These are phyloP conservation scores for Sipha maydis DNA, from an alignment of 2,888 invertebrate genomes.

Conservation along the genomic window DNA sequence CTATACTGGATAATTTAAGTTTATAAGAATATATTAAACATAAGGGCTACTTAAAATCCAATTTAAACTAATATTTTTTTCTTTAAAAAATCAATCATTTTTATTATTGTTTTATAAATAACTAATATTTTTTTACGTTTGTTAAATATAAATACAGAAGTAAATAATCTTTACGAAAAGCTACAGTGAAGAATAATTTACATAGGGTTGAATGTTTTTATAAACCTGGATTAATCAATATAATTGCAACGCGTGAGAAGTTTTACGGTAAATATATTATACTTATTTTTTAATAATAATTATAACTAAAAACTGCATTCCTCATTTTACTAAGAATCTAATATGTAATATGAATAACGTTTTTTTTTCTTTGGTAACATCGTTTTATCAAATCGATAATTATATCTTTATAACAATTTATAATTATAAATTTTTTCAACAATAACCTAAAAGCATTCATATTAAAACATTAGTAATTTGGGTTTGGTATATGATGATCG, in stretches of 20 bases:
- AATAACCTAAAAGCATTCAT: constrained; percentile 21
- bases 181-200: constrained; percentile 7
- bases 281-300: constrained; percentile 28
- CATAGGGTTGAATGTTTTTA: constrained; percentile 17
- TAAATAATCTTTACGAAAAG: neutral
- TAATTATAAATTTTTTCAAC: neutral
- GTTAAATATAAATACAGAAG: neutral
- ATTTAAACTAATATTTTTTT: neutral
- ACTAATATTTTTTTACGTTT: neutral
- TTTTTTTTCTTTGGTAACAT: neutral
- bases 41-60: neutral
- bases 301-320: neutral
- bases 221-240: constrained; percentile 26
- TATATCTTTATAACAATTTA: neutral
- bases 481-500: constrained; percentile 17
- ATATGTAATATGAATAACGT: neutral
- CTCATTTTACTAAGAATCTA: no score
- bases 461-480: neutral
- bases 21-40: neutral
- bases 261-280: neutral
- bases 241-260: constrained; percentile 24
- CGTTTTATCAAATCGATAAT: constrained; percentile 1
- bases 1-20: neutral
- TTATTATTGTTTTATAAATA: neutral
- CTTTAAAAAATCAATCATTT: neutral